Base-by-base conservation (phyloP, 2,888 invertebrate species). In the Ichneumoninae sp. region DNA sequence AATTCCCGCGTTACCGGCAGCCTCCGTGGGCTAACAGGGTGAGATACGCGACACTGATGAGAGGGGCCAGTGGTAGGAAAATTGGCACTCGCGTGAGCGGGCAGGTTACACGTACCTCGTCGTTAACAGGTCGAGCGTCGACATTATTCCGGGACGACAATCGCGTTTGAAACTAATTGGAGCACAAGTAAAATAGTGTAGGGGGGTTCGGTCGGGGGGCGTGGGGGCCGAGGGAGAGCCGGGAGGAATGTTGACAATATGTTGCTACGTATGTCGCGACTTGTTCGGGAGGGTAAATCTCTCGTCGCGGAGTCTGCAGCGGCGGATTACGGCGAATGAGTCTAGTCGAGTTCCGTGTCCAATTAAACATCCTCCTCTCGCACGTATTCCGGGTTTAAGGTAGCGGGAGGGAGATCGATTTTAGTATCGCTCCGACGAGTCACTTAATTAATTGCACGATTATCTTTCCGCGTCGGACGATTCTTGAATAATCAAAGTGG, bases 131-230 rank as follows among this genome's bases (percentile, higher is more conserved):
- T 83, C 60, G 76, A 69, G 71, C 80, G 72, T 84, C 74, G 84
- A 65, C 68, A 87, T 85, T 86, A 83, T 85, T 65, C 82, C 65
- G 60, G 54, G 62, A 52, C 22, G 78, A 80, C 80, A 85, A 82
- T 86, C 83, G 44, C 62, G 78, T 75, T 77, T 71, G 80, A 88
- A 88, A 87, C 86, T 89, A 89, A 89, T 89, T 89, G 89, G 83
- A 72, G 82, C 76, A 62, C 77, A 76, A 75, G 80, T 82, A 78
- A 86, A 86, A 85, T 77, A 83, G 76, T 36, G 75, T 47, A 47
- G 69, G 57, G 26, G 62, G 22, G 22, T 50, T 33, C 26, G 10
- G 33, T 52, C 22, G 60, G 33, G 54, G 16, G 10, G 65, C 5
- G 0, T 10, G 10, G 22, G 22, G 5, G 47, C 13, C 54, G 30